These are phyloP conservation scores for Typhlichthys subterraneus DNA, from an alignment of 2,797 vertebrate species.

Conservation along the genomic window DNA sequence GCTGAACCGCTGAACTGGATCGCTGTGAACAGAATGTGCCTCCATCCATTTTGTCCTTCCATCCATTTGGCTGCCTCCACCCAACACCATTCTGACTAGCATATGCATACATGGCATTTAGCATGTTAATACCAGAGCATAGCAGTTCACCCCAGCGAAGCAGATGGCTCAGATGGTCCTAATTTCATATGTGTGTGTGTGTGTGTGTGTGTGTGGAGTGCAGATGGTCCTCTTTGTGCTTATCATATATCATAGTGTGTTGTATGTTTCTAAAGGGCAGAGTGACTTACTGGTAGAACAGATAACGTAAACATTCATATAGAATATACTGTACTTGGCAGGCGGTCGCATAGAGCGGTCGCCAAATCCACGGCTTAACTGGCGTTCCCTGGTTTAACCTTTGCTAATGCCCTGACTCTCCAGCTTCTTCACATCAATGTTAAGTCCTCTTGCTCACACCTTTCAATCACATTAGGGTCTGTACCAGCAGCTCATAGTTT, in stretches of 20 bases:
- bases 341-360: too few relatives aligned
- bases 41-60: constrained; percentile 50
- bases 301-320: not conserved
- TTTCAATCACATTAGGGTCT: too few relatives aligned
- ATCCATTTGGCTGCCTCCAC: constrained; percentile 55
- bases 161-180: not conserved
- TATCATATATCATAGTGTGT: too few relatives aligned
- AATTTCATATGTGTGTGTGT: too few relatives aligned
- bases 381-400: too few relatives aligned
- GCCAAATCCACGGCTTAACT: too few relatives aligned
- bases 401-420: too few relatives aligned
- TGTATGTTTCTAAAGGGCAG: not conserved
- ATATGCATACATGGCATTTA: constrained; percentile 22
- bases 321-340: not conserved
- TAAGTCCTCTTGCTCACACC: too few relatives aligned
- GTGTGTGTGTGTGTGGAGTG: too few relatives aligned
- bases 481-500: too few relatives aligned
- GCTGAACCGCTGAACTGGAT: constrained; percentile 20
- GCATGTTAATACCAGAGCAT: constrained; percentile 47
- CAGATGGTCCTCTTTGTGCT: too few relatives aligned
- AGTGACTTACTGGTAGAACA: not conserved
- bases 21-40: constrained; percentile 25
- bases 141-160: constrained; percentile 24
- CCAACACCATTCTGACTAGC: constrained; percentile 50
- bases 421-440: too few relatives aligned